phyloP scores from a whole-genome alignment of 2,888 invertebrate genomes.

The Drosophila nigricruria region DNA sequence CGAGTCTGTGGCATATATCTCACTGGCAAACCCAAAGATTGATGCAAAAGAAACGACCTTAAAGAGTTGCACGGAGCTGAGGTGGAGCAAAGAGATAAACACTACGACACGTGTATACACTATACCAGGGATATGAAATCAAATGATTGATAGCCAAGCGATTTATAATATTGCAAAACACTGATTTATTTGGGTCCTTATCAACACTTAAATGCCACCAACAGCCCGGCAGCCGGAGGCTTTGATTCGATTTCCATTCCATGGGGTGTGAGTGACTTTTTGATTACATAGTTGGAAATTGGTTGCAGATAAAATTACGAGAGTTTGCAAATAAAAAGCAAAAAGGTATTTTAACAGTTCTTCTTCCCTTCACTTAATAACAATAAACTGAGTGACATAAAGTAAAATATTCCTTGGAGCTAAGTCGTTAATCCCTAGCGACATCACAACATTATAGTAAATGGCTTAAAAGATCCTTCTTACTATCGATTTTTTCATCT shows the following conservation, averaged over 20 bases:
- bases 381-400: neutral
- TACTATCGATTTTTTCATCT: neutral
- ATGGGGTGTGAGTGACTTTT: neutral
- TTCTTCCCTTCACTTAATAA: neutral
- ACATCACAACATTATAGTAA: neutral
- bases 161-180: slow-evolving; percentile 28
- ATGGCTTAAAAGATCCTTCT: neutral
- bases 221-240: neutral
- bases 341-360: too few relatives aligned
- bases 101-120: slow-evolving; percentile 36
- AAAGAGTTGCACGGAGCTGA: slow-evolving; percentile 32
- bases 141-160: slow-evolving; percentile 48
- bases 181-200: slow-evolving; percentile 30
- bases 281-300: neutral
- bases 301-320: neutral
- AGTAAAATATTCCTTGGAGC: neutral
- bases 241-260: slow-evolving; percentile 25
- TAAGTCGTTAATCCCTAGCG: neutral
- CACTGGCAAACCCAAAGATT: slow-evolving; percentile 63
- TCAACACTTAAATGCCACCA: slow-evolving; percentile 28
- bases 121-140: slow-evolving; percentile 14
- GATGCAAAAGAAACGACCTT: slow-evolving; percentile 50
- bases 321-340: neutral
- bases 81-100: slow-evolving; percentile 1
- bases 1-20: slow-evolving; percentile 38